Percentiles rank a stretch among this genome's conserved stretches.
phyloP scores from a whole-genome alignment of 2,113 vertebrate species.

The Rhagologus leucostigma region DNA sequence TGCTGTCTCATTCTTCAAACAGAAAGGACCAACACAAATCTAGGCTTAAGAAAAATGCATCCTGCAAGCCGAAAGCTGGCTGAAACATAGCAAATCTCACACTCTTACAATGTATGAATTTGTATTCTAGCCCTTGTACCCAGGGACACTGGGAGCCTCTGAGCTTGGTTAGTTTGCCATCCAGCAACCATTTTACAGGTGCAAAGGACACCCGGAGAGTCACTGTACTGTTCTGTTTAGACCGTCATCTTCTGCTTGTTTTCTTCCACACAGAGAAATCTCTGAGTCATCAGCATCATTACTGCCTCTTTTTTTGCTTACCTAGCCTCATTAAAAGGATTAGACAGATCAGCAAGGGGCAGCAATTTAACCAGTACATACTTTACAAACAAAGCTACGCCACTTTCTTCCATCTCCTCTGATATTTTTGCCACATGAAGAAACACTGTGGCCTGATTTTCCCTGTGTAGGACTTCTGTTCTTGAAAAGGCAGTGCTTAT shows the following conservation, averaged over 20 bases:
- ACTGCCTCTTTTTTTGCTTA: conserved; percentile 52
- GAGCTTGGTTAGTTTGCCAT: background rate
- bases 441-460: background rate
- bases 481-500: background rate
- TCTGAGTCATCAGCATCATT: conserved; percentile 37
- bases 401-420: background rate
- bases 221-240: background rate
- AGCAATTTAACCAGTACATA: conserved; percentile 1
- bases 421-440: background rate
- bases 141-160: background rate
- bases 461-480: background rate
- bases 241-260: background rate
- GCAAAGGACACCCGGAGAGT: background rate
- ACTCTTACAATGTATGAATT: background rate
- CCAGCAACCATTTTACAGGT: background rate
- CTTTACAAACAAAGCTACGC: conserved; percentile 21
- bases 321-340: conserved; percentile 45
- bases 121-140: background rate
- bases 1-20: background rate
- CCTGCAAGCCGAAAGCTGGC: background rate
- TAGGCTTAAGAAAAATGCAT: background rate
- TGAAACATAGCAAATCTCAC: background rate
- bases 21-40: background rate
- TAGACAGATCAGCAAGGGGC: background rate
- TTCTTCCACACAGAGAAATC: background rate